Evolutionary conservation across 2,113 vertebrate genomes (phyloP).

Genomic region (Stigmatopora nigra): DNA sequence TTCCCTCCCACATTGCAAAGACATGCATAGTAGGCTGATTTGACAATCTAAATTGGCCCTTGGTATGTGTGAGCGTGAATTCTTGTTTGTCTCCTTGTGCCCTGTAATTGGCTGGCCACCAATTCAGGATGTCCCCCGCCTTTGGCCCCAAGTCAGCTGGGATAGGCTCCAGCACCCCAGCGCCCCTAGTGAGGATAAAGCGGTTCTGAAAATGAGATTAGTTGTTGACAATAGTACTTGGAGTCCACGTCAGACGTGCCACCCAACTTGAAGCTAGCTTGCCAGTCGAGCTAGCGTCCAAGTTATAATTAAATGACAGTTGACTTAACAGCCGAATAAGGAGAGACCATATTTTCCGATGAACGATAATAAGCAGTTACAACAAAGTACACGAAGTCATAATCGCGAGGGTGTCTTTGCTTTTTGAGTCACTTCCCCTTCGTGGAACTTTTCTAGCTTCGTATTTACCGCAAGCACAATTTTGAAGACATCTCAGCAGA

Average conservation of each 20-base stretch:
- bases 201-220: no score
- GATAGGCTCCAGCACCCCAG: no score
- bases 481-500: constrained; percentile 9
- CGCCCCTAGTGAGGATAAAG: no score
- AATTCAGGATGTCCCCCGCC: no score
- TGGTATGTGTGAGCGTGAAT: no score
- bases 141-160: no score
- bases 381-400: not conserved
- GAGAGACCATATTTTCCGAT: not conserved
- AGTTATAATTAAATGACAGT: not conserved
- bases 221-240: not conserved
- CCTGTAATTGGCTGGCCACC: no score
- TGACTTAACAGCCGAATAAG: not conserved
- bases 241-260: not conserved
- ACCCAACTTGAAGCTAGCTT: not conserved
- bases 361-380: not conserved
- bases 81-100: no score
- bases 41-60: no score
- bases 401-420: constrained; percentile 5
- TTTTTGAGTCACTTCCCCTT: constrained; percentile 44
- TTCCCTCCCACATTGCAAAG: no score
- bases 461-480: constrained; percentile 47
- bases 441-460: constrained; percentile 38
- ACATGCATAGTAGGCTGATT: no score
- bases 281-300: constrained; percentile 11